A percentile compares a stretch with the other conserved stretches of the same genome.
phyloP scores from a whole-genome alignment of 2,113 vertebrate species.

The Paramisgurnus dabryanus region DNA sequence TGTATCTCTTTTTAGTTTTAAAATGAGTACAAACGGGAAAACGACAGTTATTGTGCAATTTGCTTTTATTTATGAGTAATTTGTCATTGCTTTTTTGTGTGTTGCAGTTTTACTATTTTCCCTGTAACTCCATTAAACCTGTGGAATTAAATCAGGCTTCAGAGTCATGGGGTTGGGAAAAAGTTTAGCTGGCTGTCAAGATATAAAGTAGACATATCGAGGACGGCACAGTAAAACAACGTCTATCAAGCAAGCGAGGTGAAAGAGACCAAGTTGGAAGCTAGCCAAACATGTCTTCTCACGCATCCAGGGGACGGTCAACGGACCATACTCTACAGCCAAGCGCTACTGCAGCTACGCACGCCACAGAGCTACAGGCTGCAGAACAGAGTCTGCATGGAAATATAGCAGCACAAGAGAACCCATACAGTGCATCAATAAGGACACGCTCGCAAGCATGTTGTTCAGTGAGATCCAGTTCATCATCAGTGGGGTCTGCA shows the following conservation, averaged over 20 bases:
- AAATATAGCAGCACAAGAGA: not conserved
- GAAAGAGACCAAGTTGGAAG: not conserved
- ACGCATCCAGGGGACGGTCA: not conserved
- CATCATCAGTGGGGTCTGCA: constrained; percentile 23
- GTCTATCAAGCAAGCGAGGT: not conserved
- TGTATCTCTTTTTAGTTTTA: no score
- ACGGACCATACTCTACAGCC: not conserved
- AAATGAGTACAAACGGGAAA: no score
- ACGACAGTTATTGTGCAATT: no score
- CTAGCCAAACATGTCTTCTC: not conserved
- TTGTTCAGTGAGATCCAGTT: constrained; percentile 8
- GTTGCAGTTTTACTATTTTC: not conserved
- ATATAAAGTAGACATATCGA: not conserved
- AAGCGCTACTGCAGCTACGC: no score
- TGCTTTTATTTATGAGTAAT: no score
- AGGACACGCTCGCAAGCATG: constrained; percentile 31
- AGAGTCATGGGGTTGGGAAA: not conserved
- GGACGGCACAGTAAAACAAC: constrained; percentile 39
- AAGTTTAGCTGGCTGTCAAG: not conserved
- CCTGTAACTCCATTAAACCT: not conserved
- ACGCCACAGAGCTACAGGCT: no score
- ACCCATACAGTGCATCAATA: constrained; percentile 1
- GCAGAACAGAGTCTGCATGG: not conserved
- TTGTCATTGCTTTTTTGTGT: not conserved
- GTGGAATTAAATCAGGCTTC: no score